Percentiles rank a stretch among this genome's conserved stretches.
phyloP scores from a whole-genome alignment of 2,797 vertebrate genomes.

The Sebastes cheni region DNA sequence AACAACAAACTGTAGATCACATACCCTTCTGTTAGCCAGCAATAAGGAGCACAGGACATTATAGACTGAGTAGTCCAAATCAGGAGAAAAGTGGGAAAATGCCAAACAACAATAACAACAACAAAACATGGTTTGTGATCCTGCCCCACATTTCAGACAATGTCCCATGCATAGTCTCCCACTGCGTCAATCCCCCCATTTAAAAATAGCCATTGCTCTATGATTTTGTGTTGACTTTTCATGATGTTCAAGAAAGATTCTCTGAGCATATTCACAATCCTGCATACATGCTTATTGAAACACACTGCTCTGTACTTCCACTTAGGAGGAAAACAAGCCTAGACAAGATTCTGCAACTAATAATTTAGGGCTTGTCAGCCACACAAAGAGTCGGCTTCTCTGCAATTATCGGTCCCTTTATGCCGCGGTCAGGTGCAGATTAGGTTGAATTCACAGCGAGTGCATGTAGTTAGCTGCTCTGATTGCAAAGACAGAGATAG shows the following conservation, averaged over 20 bases:
- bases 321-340: background rate
- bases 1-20: background rate
- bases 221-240: background rate
- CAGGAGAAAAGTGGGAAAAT: background rate
- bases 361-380: constrained; percentile 4
- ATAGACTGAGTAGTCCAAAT: background rate
- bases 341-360: background rate
- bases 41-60: background rate
- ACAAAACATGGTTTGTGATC: background rate
- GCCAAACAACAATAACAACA: background rate
- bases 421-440: background rate
- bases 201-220: background rate
- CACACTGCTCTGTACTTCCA: background rate
- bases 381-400: background rate
- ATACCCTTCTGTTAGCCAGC: background rate
- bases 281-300: background rate
- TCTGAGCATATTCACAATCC: background rate
- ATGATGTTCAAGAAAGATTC: background rate
- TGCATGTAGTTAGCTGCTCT: background rate
- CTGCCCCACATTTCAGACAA: background rate
- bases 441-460: background rate
- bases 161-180: background rate
- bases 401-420: background rate
- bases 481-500: background rate
- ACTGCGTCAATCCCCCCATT: background rate